A percentile compares a stretch with the other conserved stretches of the same genome.
Evolutionary conservation across 2,797 vertebrate genomes (phyloP).

Genomic region (Sebastes itinus): DNA sequence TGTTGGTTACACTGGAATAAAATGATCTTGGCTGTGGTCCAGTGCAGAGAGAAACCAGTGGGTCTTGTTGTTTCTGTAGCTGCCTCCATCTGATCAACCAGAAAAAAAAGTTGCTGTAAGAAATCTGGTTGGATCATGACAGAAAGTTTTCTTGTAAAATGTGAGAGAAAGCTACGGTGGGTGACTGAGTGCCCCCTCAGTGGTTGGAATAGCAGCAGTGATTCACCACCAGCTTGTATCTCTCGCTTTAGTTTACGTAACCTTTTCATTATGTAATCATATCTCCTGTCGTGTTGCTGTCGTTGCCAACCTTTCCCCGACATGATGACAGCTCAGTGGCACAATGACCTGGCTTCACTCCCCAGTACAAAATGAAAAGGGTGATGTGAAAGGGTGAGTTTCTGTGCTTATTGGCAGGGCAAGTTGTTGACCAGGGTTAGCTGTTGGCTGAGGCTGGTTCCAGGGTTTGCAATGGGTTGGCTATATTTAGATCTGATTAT

Average conservation of each 20-base stretch:
- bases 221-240: not conserved
- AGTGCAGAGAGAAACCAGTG: not conserved
- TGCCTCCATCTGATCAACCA: no score
- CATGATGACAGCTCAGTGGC: not conserved
- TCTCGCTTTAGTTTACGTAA: conserved; percentile 28
- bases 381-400: not conserved
- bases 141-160: not conserved
- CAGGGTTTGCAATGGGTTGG: not conserved
- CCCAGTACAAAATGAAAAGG: no score
- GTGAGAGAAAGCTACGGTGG: not conserved
- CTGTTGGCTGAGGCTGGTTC: not conserved
- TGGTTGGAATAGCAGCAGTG: not conserved
- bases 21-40: not conserved
- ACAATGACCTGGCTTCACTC: not conserved
- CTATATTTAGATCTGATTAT: conserved; percentile 53
- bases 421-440: not conserved
- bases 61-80: not conserved
- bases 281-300: not conserved
- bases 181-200: not conserved
- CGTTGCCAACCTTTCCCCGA: not conserved
- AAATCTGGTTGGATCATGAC: not conserved
- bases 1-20: not conserved
- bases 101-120: no score
- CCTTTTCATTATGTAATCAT: not conserved
- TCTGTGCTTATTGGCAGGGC: not conserved